Percentiles rank a stretch among this genome's conserved stretches.
phyloP scores from a whole-genome alignment of 2,113 vertebrate species.

The Muntiacus reevesi region DNA sequence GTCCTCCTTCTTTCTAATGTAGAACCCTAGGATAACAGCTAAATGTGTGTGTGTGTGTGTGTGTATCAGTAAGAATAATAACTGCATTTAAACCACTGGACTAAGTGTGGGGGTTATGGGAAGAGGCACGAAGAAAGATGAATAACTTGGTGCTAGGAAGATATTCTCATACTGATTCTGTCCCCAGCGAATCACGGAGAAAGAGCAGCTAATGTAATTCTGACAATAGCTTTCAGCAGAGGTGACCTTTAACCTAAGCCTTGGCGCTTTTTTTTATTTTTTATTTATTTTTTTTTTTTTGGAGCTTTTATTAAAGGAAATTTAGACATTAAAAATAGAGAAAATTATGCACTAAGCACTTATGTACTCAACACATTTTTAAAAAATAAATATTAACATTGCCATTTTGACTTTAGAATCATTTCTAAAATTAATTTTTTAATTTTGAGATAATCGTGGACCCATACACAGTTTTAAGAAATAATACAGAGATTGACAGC shows the following conservation, averaged over 20 bases:
- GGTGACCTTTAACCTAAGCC: background rate
- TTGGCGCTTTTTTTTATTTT: background rate
- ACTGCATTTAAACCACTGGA: background rate
- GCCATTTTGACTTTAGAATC: background rate
- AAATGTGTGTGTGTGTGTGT: background rate
- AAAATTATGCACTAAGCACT: background rate
- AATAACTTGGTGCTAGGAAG: background rate
- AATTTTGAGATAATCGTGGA: background rate
- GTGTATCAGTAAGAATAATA: background rate
- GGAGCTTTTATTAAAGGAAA: background rate
- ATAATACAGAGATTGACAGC: background rate
- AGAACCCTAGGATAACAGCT: background rate
- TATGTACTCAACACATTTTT: background rate
- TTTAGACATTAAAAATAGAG: background rate
- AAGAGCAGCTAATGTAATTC: background rate
- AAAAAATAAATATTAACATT: background rate
- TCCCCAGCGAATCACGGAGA: background rate
- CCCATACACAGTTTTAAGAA: background rate
- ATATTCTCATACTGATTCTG: background rate
- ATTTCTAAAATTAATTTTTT: background rate
- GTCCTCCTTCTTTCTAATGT: background rate
- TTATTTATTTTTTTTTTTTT: background rate
- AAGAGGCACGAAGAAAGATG: background rate
- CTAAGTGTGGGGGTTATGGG: background rate
- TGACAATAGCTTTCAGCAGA: background rate